Conservation (phyloP, 2,113 vertebrate species). For the Antidorcas marsupialis region DNA sequence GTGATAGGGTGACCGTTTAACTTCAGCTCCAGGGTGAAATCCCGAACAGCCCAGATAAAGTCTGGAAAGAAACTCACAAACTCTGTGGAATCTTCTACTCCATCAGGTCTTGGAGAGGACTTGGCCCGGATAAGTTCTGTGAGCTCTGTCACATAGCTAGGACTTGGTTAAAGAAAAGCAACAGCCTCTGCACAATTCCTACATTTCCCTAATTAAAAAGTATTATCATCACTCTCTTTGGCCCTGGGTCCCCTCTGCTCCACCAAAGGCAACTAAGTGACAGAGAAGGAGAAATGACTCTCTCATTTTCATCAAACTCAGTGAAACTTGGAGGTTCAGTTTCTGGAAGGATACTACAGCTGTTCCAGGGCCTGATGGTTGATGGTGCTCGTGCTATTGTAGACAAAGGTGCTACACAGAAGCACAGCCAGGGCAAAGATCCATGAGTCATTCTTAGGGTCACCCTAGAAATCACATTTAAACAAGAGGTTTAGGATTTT, state of each 20-base stretch:
- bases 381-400: constrained; percentile 69
- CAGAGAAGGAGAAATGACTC: background rate
- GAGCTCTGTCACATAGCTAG: constrained; percentile 64
- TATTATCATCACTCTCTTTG: background rate
- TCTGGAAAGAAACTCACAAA: constrained; percentile 64
- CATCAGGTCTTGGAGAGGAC: background rate
- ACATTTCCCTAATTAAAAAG: constrained; percentile 7
- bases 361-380: constrained; percentile 55
- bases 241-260: background rate
- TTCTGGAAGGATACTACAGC: constrained; percentile 45
- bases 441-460: constrained; percentile 31
- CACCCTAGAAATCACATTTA: background rate
- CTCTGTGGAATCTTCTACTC: background rate
- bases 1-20: background rate
- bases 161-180: background rate
- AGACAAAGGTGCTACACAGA: constrained; percentile 63
- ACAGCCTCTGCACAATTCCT: constrained; percentile 19
- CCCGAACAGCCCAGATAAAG: constrained; percentile 63
- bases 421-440: constrained; percentile 54
- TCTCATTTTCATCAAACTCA: background rate
- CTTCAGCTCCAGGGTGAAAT: constrained; percentile 64
- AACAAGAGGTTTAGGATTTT: background rate
- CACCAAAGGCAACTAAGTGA: background rate
- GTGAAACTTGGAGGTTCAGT: background rate
- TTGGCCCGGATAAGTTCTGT: constrained; percentile 47